Conservation (phyloP, 2,888 invertebrate genomes). For the Beris morrisii region DNA sequence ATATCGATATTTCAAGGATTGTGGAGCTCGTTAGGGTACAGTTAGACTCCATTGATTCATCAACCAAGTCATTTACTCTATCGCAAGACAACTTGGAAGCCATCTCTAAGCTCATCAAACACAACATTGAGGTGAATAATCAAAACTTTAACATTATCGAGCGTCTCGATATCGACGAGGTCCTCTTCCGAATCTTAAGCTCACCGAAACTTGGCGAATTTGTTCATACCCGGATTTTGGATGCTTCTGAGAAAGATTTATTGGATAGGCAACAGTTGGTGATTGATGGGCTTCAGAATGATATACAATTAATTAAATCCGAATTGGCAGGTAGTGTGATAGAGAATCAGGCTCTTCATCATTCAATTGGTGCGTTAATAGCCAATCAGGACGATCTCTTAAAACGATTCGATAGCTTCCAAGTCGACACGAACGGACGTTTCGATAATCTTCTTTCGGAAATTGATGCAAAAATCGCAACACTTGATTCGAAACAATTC, state of each 20-base stretch:
- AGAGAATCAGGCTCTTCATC: conserved; percentile 49
- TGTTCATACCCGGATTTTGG: conserved; percentile 46
- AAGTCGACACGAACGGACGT: conserved; percentile 47
- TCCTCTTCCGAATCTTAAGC: conserved; percentile 51
- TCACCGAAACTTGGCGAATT: conserved; percentile 47
- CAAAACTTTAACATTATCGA: conserved; percentile 47
- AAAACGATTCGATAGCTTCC: conserved; percentile 47
- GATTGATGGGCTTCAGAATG: conserved; percentile 59
- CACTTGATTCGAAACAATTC: conserved; percentile 55
- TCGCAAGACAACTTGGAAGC: conserved; percentile 52
- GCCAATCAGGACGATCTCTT: conserved; percentile 47
- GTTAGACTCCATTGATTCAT: conserved; percentile 38
- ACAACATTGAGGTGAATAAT: conserved; percentile 46
- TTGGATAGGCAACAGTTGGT: conserved; percentile 55
- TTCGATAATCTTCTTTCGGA: conserved; percentile 48
- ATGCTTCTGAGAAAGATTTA: conserved; percentile 39
- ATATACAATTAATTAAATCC: conserved; percentile 61
- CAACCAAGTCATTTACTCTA: conserved; percentile 44
- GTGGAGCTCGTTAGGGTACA: conserved; percentile 46
- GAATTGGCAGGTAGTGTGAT: conserved; percentile 60
- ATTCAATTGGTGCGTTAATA: conserved; percentile 48
- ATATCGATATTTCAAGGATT: conserved; percentile 48
- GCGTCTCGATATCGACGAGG: conserved; percentile 50
- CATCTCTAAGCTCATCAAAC: conserved; percentile 50
- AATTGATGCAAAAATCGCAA: conserved; percentile 48